A percentile compares a stretch with the other conserved stretches of the same genome.
These are phyloP conservation scores for Lophotriccus pileatus DNA, from an alignment of 2,797 vertebrate genomes.

Conservation along the genomic window DNA sequence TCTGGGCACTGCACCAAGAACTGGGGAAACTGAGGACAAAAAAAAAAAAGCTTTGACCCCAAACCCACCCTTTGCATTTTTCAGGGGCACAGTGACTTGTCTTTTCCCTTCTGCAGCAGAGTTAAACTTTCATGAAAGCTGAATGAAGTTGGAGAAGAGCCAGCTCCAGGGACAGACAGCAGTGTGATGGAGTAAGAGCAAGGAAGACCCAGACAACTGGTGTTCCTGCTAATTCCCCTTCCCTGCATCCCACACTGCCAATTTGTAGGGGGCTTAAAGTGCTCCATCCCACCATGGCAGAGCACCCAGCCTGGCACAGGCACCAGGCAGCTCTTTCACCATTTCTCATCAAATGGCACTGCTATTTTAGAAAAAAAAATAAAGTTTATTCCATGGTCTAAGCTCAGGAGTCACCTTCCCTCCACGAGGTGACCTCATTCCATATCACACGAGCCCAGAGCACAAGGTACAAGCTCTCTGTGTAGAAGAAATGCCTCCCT, in stretches of 20 bases:
- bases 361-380: background rate
- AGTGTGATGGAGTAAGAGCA: background rate
- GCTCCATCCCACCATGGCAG: background rate
- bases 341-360: background rate
- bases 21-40: background rate
- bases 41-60: background rate
- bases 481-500: background rate
- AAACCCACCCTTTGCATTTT: background rate
- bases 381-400: background rate
- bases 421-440: background rate
- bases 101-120: background rate
- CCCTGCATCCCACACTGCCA: background rate
- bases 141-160: background rate
- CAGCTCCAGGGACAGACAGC: background rate
- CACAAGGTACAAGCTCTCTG: background rate
- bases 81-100: background rate
- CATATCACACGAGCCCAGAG: background rate
- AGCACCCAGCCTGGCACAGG: background rate
- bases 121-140: conserved; percentile 23
- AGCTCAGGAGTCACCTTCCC: background rate
- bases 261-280: background rate
- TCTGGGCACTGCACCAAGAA: background rate
- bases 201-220: background rate
- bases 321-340: background rate
- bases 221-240: background rate